Base-by-base conservation (phyloP, 1,140 invertebrate species). In the Sitobion miscanthi region DNA sequence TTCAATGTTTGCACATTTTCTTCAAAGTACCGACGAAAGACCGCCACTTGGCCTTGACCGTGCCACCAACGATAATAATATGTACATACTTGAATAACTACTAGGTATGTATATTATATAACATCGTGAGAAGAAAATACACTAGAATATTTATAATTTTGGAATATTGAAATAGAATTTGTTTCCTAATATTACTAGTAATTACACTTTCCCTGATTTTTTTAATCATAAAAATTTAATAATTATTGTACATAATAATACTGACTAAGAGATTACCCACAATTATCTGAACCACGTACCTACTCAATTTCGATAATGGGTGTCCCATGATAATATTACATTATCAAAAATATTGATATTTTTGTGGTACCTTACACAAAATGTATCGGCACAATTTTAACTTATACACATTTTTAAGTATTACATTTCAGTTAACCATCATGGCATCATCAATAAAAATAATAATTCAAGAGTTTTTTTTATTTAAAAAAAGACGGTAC, bases 31-130 rank as follows among this genome's bases (percentile, higher is more conserved):
- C 57, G 54, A 89, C 54, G 49, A 49, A 45, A 20, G 52, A 93
- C 91, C 77, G 25, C n/a, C 82, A 7, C 14, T 93, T 86, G 82
- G 91, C 91, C 91, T 54, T 93, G 91, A 93, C 91, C 91, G 69
- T 92, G 77, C 23, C 54, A 90, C 57, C 47, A 90, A 90, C 54
- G 14, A 69, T 45, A 62, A 35, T 90, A 90, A 35, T 90, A 90
- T 38, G 23, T 62, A 90, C 35, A 49, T 62, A 62, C 25, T 89
- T 21, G 49, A 54, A 90, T 8, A 25, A 90, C 38, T 69, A 42
- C 25, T n/a, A 45, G 11, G 21, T 77, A 77, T 77, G 11, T 69
- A 90, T 62, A 45, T 90, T 90, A 35, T 90, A 69, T 90, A 88
- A 88, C 20, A n/a, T 25, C 42, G 38, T 45, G 54, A 45, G 54